Evolutionary conservation across 2,797 vertebrate genomes (phyloP).

Genomic region (Tachyglossus aculeatus): DNA sequence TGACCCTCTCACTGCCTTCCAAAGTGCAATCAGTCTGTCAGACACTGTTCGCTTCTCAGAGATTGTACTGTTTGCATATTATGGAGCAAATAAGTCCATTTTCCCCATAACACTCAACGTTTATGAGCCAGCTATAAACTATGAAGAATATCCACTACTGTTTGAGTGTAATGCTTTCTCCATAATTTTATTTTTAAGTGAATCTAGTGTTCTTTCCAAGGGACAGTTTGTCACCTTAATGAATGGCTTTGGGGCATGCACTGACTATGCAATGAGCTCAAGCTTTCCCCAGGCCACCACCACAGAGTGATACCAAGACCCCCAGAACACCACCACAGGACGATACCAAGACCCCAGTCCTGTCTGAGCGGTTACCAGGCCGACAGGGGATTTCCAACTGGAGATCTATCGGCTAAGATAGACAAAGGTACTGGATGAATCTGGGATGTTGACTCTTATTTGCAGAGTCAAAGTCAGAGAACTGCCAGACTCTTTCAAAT

Average conservation of each 20-base stretch:
- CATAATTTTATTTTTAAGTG: not conserved
- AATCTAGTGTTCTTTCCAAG: not conserved
- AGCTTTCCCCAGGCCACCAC: not conserved
- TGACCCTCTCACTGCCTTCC: not conserved
- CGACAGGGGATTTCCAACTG: not conserved
- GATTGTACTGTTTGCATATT: not conserved
- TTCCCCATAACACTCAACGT: rapidly evolving
- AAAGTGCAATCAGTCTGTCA: not conserved
- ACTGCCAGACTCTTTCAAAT: not conserved
- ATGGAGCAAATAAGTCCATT: not conserved
- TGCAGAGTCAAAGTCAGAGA: not conserved
- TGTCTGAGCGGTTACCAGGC: not conserved
- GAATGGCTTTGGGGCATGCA: not conserved
- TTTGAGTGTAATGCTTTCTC: not conserved
- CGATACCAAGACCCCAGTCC: not conserved
- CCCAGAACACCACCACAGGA: not conserved
- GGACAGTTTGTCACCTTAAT: not conserved
- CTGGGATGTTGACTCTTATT: not conserved
- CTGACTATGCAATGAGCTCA: not conserved
- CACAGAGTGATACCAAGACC: not conserved
- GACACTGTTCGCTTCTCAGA: not conserved
- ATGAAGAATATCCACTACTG: not conserved
- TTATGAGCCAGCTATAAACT: not conserved
- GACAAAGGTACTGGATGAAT: not conserved
- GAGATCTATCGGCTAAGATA: not conserved